Percentiles rank a stretch among this genome's conserved stretches.
phyloP scores from a whole-genome alignment of 2,113 vertebrate species.

The Gavia stellata region DNA sequence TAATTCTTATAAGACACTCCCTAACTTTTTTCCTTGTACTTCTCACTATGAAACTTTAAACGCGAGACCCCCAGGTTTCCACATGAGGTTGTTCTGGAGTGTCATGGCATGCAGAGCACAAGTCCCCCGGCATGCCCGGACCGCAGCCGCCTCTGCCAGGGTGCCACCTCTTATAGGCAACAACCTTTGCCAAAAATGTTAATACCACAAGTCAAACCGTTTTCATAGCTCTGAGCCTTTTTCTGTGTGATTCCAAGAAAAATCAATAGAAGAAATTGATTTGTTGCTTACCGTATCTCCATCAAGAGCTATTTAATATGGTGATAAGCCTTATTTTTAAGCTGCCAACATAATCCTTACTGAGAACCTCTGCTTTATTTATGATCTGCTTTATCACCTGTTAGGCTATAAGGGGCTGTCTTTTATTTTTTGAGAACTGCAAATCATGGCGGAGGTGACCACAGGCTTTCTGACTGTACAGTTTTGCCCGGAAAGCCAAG shows the following conservation, averaged over 20 bases:
- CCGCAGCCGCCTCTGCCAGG: neutral
- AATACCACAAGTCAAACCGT: neutral
- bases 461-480: accelerated
- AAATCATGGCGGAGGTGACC: neutral
- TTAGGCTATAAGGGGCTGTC: neutral
- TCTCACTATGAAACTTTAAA: neutral
- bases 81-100: neutral
- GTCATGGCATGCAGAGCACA: accelerated
- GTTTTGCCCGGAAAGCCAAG: neutral
- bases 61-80: neutral
- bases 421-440: neutral
- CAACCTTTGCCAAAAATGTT: neutral
- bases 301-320: neutral
- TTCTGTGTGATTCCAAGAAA: neutral
- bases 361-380: neutral
- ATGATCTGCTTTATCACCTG: neutral
- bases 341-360: neutral
- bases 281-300: neutral
- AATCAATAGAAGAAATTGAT: slow-evolving; percentile 7
- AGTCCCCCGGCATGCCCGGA: neutral
- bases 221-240: neutral
- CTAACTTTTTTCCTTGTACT: neutral
- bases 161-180: neutral
- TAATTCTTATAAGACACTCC: neutral
- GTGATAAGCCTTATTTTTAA: neutral